These are phyloP conservation scores for Drosophila orosa DNA, from an alignment of 1,140 invertebrate genomes.

Conservation along the genomic window DNA sequence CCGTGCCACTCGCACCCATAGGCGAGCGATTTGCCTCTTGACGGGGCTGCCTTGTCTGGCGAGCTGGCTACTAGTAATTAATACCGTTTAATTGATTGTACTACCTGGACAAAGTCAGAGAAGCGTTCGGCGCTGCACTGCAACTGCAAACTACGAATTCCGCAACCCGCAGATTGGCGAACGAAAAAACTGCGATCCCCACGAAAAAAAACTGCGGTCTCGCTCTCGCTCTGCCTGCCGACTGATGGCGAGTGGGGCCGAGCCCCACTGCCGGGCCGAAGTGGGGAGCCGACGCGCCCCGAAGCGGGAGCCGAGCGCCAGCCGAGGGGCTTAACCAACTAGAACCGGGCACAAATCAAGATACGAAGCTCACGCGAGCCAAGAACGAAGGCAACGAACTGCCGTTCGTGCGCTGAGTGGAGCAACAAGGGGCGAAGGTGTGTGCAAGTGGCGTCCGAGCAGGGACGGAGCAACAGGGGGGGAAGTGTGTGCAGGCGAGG, in stretches of 20 bases:
- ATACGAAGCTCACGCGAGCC: slow-evolving; percentile 50
- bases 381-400: slow-evolving; percentile 73
- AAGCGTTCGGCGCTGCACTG: slow-evolving; percentile 18
- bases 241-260: slow-evolving; percentile 46
- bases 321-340: slow-evolving; percentile 69
- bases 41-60: slow-evolving; percentile 40
- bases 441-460: slow-evolving; percentile 51
- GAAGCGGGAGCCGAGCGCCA: slow-evolving; percentile 32
- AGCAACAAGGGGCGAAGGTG: slow-evolving; percentile 4
- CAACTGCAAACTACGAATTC: slow-evolving; percentile 51
- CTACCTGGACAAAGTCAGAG: slow-evolving; percentile 19
- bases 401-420: slow-evolving; percentile 43
- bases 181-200: slow-evolving; percentile 46
- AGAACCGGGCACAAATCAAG: slow-evolving; percentile 71
- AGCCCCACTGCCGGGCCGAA: slow-evolving; percentile 17
- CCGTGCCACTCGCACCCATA: slow-evolving; percentile 10
- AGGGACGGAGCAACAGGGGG: background rate
- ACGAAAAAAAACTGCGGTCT: slow-evolving; percentile 54
- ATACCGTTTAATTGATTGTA: slow-evolving; percentile 34
- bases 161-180: slow-evolving; percentile 33
- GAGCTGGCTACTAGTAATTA: slow-evolving; percentile 33
- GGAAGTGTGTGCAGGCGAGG: slow-evolving; percentile 55
- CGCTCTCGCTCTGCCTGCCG: slow-evolving; percentile 47
- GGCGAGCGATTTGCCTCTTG: slow-evolving; percentile 22
- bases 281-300: slow-evolving; percentile 50